A percentile compares a stretch with the other conserved stretches of the same genome.
These are phyloP conservation scores for Delphinapterus leucas DNA, from an alignment of 2,113 vertebrate species.

Conservation along the genomic window DNA sequence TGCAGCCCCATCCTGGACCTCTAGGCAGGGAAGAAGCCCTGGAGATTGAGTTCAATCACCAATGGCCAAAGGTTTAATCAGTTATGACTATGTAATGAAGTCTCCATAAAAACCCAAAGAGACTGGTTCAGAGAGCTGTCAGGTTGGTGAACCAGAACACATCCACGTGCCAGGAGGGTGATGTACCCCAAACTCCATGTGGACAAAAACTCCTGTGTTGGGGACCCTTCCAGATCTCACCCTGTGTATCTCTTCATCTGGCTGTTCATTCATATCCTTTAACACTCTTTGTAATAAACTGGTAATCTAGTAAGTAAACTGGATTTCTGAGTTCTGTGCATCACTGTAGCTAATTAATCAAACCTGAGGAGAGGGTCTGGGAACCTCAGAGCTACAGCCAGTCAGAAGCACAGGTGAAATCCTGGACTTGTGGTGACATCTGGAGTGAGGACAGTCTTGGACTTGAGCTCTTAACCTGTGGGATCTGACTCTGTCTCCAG, in stretches of 20 bases:
- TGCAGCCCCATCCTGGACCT: neutral
- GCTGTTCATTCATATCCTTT: neutral
- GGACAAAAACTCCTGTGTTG: neutral
- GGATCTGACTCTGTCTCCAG: neutral
- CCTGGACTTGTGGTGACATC: neutral
- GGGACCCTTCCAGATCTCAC: neutral
- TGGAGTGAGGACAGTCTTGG: neutral
- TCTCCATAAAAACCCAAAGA: neutral
- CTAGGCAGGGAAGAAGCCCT: neutral
- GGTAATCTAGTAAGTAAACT: neutral
- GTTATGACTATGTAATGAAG: neutral
- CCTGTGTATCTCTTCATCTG: neutral
- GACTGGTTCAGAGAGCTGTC: neutral
- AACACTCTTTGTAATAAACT: neutral
- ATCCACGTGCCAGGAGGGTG: neutral
- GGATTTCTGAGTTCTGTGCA: neutral
- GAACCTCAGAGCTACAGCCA: neutral
- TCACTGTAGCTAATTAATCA: neutral
- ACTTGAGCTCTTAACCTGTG: neutral
- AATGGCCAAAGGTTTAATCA: neutral
- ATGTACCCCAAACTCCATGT: neutral
- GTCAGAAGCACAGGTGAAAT: neutral
- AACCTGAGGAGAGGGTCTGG: neutral
- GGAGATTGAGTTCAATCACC: neutral
- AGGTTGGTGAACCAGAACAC: neutral